These are phyloP conservation scores for Rhorus exstirpatorius DNA, from an alignment of 2,888 invertebrate species.

Conservation along the genomic window DNA sequence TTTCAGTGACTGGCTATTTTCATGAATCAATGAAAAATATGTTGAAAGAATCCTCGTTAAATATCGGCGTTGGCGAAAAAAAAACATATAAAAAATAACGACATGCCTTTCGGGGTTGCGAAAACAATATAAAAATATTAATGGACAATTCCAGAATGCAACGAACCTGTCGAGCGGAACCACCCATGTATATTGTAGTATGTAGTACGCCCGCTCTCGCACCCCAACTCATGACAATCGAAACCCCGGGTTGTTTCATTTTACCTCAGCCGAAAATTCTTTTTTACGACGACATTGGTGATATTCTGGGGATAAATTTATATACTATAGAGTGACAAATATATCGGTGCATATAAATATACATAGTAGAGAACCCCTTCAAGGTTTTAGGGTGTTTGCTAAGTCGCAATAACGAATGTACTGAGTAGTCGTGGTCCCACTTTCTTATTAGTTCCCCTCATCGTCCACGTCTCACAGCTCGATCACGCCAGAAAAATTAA, in stretches of 20 bases:
- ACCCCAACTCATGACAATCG: slow-evolving; percentile 3
- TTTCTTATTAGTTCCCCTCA: slow-evolving; percentile 13
- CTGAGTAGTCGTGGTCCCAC: not conserved
- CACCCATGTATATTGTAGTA: not conserved
- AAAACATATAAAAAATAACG: no score
- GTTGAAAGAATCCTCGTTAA: no score
- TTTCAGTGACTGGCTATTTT: no score
- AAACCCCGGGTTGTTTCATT: slow-evolving; percentile 6
- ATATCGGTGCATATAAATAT: not conserved
- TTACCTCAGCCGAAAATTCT: not conserved
- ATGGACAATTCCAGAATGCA: slow-evolving; percentile 4
- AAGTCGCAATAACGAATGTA: slow-evolving; percentile 26
- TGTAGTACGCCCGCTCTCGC: not conserved
- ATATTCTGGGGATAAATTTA: not conserved
- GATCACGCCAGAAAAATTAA: slow-evolving; percentile 21
- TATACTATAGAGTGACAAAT: not conserved
- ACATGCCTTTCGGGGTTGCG: not conserved
- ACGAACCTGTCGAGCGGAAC: not conserved
- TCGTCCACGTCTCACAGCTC: not conserved
- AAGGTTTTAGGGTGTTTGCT: slow-evolving; percentile 21
- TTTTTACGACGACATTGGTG: not conserved
- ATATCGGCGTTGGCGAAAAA: no score
- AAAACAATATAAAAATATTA: not conserved
- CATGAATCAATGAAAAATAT: no score
- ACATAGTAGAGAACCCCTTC: slow-evolving; percentile 11